Base-by-base conservation (phyloP, 2,797 vertebrate genomes). In the Astyanax mexicanus region DNA sequence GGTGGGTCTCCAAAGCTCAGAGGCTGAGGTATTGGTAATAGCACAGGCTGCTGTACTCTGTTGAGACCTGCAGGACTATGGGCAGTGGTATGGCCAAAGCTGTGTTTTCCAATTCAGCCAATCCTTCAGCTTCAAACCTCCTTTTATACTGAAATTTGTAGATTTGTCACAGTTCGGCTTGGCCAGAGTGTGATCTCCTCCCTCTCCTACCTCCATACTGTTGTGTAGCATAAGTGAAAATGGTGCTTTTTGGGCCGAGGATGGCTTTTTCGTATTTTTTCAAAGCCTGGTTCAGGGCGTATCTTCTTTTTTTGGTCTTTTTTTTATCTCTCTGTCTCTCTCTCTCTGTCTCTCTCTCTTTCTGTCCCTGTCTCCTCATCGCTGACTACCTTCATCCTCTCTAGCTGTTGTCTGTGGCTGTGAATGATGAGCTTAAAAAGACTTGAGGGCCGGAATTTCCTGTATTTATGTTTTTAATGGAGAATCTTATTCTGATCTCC, bases 141-240 rank as follows among this genome's bases (percentile, higher is more conserved):
- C 12, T 3, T 65, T 54, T 40, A 7, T 25, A 17, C 44, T 19
- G 3, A 40, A 1, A 35, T n/a, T 5, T 62, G 29, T 74, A 58
- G 55, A 35, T 80, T 70, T 74, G 32, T 40, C 42, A 45, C 42
- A 40, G 44, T 11, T 55, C 44, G 3, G 13, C 42, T 66, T 65
- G 42, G 62, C 42, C 62, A 19, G 62, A 66, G 54, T 60, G 57
- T 71, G 55, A 57, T 64, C 47, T 21, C 51, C 23, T 23, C 37
- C 51, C 69, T 57, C 72, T 60, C 38, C 64, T 73, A 83, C 68
- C 78, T 84, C 75, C 66, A 77, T 23, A 32, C 57, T n/a, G 54
- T 70, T 68, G 44, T 81, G 79, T 83, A 81, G 79, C 73, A 60
- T 25, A 70, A 25, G 37, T 38, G 68, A 35, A 55, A 60, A 64